Percentiles rank a stretch among this genome's conserved stretches.
These are phyloP conservation scores for Grammomys surdaster DNA, from an alignment of 2,113 vertebrate species.

Conservation along the genomic window DNA sequence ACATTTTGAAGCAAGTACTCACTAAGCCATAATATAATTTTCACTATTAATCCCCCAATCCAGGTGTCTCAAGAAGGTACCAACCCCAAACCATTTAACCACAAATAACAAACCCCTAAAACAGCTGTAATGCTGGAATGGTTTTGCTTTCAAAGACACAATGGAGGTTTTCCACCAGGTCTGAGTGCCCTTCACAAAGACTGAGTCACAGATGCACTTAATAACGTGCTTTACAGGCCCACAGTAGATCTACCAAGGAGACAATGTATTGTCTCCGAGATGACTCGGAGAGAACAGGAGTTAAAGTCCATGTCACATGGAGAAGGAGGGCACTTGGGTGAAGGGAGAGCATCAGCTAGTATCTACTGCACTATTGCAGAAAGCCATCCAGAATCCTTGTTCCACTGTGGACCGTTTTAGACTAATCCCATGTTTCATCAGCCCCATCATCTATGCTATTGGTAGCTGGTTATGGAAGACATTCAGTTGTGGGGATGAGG, in stretches of 20 bases:
- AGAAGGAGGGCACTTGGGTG: not conserved
- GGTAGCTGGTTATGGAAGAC: not conserved
- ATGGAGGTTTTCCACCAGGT: slow-evolving; percentile 76
- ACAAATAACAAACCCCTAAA: slow-evolving; percentile 74
- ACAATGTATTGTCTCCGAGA: not conserved
- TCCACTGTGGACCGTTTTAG: not conserved
- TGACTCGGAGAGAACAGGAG: not conserved
- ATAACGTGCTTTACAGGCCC: not conserved
- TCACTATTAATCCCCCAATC: slow-evolving; percentile 80
- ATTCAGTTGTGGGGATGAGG: no score
- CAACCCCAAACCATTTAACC: slow-evolving; percentile 75
- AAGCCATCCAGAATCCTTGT: not conserved
- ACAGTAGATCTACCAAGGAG: not conserved
- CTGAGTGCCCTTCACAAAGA: slow-evolving; percentile 11
- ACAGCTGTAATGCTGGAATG: slow-evolving; percentile 75
- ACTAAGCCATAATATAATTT: slow-evolving; percentile 59
- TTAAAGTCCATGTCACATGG: not conserved
- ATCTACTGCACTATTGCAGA: not conserved
- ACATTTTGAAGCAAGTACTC: not conserved
- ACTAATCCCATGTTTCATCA: not conserved
- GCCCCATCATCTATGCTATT: not conserved
- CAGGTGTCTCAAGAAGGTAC: slow-evolving; percentile 80
- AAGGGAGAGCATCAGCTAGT: not conserved
- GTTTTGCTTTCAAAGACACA: slow-evolving; percentile 79
- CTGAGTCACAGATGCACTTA: not conserved